These are phyloP conservation scores for Caenorhabditis latens DNA, from an alignment of 1,140 invertebrate genomes.

Conservation along the genomic window DNA sequence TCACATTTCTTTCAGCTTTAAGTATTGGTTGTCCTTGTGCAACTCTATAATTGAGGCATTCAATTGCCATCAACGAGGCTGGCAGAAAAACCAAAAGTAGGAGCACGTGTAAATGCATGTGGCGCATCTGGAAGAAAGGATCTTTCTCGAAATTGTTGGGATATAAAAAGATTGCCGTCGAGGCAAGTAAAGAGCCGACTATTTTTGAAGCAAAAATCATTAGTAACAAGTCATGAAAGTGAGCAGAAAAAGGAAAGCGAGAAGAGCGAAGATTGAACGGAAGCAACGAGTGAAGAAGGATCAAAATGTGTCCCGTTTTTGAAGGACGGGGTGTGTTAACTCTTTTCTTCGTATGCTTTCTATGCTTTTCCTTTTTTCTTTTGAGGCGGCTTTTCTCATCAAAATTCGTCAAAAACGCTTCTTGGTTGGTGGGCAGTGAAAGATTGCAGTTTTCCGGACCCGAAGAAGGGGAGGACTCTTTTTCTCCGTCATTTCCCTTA, in stretches of 20 bases:
- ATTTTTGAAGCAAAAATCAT: background rate
- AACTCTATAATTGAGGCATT: conserved; percentile 21
- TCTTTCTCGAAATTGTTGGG: background rate
- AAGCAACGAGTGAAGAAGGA: background rate
- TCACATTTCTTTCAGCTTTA: conserved; percentile 28
- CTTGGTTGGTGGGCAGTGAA: conserved; percentile 23
- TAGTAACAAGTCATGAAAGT: background rate
- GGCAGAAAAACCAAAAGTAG: background rate
- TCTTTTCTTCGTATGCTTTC: conserved; percentile 30
- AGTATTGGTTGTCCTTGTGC: conserved; percentile 18
- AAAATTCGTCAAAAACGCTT: conserved; percentile 13
- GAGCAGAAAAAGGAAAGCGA: background rate
- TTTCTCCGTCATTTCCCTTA: conserved; percentile 31
- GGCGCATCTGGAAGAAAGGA: background rate
- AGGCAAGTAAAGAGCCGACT: too few species aligned
- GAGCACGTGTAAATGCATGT: background rate
- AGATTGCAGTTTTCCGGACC: conserved; percentile 48
- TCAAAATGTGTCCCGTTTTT: conserved; percentile 35
- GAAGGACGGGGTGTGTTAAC: conserved; percentile 11
- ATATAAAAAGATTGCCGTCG: background rate
- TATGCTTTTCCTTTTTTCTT: background rate
- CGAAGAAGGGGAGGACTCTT: background rate
- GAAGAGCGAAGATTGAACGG: conserved; percentile 1
- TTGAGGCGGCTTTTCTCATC: conserved; percentile 22
- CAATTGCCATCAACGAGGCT: background rate